Conservation (phyloP, 2,113 vertebrate species). For the Puma concolor region DNA sequence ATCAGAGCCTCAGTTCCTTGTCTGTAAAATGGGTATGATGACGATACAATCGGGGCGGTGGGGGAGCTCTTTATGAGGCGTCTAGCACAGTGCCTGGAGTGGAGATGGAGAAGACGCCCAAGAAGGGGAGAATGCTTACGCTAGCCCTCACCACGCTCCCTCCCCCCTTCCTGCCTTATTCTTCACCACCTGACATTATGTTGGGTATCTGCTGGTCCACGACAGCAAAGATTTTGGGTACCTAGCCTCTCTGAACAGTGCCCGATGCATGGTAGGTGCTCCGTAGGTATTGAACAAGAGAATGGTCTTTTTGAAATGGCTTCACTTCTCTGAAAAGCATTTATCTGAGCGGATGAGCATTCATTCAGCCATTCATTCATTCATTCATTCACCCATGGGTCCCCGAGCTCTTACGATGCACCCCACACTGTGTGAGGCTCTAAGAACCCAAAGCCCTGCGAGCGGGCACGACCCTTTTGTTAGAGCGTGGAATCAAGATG, state of each 20-base stretch:
- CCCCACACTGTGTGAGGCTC: neutral
- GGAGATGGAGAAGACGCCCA: accelerated
- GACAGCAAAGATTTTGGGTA: neutral
- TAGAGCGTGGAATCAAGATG: accelerated
- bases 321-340: neutral
- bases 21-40: neutral
- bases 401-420: accelerated
- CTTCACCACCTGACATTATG: accelerated
- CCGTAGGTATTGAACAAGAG: accelerated
- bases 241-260: neutral
- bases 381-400: neutral
- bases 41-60: accelerated
- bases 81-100: neutral
- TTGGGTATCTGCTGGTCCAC: accelerated
- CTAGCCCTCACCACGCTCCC: accelerated
- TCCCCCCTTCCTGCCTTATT: neutral
- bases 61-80: neutral
- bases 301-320: neutral
- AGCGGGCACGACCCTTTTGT: accelerated
- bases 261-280: no score
- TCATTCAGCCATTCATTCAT: neutral
- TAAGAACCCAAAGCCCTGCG: neutral
- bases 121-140: accelerated
- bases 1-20: neutral
- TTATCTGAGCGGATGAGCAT: accelerated